Conservation (phyloP, 2,113 vertebrate species). For the Irena cyanogastra region DNA sequence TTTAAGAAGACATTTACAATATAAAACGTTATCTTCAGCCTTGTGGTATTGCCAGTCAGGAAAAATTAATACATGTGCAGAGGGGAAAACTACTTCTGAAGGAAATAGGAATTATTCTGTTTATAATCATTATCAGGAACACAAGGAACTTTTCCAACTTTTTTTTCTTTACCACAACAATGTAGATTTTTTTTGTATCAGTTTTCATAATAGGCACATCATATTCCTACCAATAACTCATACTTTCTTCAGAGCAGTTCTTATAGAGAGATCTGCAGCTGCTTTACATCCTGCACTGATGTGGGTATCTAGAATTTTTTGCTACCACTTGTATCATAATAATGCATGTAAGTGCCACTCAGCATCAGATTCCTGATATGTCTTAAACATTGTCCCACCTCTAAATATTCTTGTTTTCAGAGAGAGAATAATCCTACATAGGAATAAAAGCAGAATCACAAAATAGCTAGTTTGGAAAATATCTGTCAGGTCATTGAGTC, state of each 20-base stretch:
- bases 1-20: not conserved
- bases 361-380: not conserved
- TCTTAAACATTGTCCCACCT: not conserved
- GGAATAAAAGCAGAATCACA: not conserved
- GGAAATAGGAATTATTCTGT: not conserved
- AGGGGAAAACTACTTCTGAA: not conserved
- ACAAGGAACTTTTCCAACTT: not conserved
- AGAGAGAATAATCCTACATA: not conserved
- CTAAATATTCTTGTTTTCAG: not conserved
- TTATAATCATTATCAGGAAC: not conserved
- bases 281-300: not conserved
- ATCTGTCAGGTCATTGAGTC: not conserved
- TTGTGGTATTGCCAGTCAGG: not conserved
- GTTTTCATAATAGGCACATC: not conserved
- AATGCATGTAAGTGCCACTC: not conserved
- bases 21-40: not conserved
- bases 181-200: not conserved
- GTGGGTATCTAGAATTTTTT: not conserved
- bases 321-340: not conserved
- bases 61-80: not conserved
- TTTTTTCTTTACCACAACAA: not conserved
- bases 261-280: not conserved
- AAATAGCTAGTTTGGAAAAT: not conserved
- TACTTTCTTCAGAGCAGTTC: not conserved
- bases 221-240: not conserved